phyloP scores from a whole-genome alignment of 2,888 invertebrate genomes.

The Tipula unca region DNA sequence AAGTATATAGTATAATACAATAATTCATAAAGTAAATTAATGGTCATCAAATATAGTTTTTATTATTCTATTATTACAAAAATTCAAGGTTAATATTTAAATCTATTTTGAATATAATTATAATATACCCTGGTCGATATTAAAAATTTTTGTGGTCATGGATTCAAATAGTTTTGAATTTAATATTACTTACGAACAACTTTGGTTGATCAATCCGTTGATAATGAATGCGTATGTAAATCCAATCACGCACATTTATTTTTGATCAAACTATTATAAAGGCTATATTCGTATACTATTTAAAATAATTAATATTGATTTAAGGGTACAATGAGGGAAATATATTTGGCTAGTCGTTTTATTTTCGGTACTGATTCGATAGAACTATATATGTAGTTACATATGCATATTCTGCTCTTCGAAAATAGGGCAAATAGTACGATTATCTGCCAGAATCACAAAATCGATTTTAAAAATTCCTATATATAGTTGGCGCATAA shows the following conservation, averaged over 20 bases:
- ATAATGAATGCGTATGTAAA: not conserved
- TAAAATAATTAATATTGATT: not conserved
- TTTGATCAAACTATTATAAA: not conserved
- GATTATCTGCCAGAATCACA: not conserved
- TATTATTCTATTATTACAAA: not conserved
- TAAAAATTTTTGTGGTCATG: not conserved
- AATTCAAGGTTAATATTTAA: not conserved
- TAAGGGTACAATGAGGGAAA: not conserved
- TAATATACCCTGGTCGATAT: not conserved
- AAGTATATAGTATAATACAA: not conserved
- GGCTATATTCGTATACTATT: not conserved
- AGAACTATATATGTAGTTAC: not conserved
- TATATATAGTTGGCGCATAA: not conserved
- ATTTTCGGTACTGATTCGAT: not conserved
- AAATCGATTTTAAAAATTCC: not conserved
- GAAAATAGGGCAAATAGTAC: not conserved
- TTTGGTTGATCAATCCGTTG: not conserved
- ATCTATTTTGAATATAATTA: not conserved
- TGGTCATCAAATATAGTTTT: not conserved
- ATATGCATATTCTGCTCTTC: not conserved
- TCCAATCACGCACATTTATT: not conserved
- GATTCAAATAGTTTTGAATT: no score
- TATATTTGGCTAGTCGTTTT: not conserved
- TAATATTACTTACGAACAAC: not conserved
- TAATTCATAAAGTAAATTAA: not conserved